Base-by-base conservation (phyloP, 1,140 invertebrate species). In the Antheraea mylitta region DNA sequence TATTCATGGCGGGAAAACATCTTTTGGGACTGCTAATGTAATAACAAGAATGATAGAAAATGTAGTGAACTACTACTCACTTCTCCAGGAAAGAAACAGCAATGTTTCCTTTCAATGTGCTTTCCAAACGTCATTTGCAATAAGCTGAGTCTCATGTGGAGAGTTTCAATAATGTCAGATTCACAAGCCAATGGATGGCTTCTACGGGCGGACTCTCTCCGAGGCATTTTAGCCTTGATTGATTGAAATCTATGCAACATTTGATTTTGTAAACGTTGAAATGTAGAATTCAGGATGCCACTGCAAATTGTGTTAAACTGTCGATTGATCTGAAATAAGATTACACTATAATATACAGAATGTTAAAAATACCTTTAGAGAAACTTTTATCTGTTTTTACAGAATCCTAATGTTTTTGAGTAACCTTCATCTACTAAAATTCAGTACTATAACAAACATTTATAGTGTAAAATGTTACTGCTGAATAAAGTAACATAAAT, bases 81-180 rank as follows among this genome's bases (percentile, higher is more conserved):
- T 92, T 97, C 96, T 85, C 97, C 97, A 60, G 97, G 96, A 89
- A 98, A 98, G 86, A 98, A 98, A 87, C 97, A 97, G 81, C 96
- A 97, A 89, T 97, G 96, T 87, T 96, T 97, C 75, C 96, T 94
- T 87, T 98, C 97, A 79, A 98, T 98, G 81, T 98, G 97, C 88
- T 98, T 98, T 10, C 97, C 97, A 93, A 98, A 97, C 19, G 96
- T 96, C 96, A 98, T 98, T 90, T 98, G 97, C 58, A 98, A 90
- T 59, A 98, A 89, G 48, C 96, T 96, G 8, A 98, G 93, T 67
- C 97, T 93, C 97, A 98, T 98, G 79, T 98, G 96, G 63, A 97
- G 90, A 9, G 97, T 98, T 93, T 98, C 97, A 79, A 98, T 96
- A 66, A 98, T 97, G 86, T 98, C 97, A 62, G 95, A 97, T 91